phyloP scores from a whole-genome alignment of 2,113 vertebrate species.

The Pimephales promelas region DNA sequence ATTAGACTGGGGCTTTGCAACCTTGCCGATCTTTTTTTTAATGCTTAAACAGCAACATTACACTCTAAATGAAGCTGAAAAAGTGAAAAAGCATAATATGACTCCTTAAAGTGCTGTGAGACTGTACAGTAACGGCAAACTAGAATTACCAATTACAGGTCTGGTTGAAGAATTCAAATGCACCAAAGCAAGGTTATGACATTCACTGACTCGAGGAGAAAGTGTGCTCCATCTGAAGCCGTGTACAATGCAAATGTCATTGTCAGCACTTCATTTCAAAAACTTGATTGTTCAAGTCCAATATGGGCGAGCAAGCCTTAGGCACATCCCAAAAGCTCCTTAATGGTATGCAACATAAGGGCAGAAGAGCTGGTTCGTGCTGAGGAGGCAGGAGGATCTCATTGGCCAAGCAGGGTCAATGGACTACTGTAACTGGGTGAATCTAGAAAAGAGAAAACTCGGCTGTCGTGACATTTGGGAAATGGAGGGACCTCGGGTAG shows the following conservation, averaged over 20 bases:
- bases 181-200: not conserved
- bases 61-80: too few relatives aligned
- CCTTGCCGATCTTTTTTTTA: too few relatives aligned
- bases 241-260: not conserved
- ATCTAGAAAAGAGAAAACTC: slow-evolving; percentile 21
- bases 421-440: slow-evolving; percentile 12
- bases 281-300: not conserved
- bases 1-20: too few relatives aligned
- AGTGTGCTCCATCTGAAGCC: not conserved
- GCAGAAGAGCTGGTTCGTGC: not conserved
- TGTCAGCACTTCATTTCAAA: not conserved
- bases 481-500: not conserved
- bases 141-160: not conserved
- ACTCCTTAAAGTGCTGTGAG: not conserved
- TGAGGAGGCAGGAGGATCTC: not conserved
- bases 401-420: slow-evolving; percentile 11
- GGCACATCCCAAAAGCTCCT: slow-evolving; percentile 7
- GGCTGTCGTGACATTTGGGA: not conserved
- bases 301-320: slow-evolving; percentile 2
- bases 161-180: not conserved
- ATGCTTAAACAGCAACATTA: too few relatives aligned
- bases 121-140: not conserved
- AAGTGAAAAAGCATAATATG: too few relatives aligned
- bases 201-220: not conserved
- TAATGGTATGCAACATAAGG: not conserved